Evolutionary conservation across 2,113 vertebrate species (phyloP), one percentile per base, ranked within the genome.

Genomic region (Quiscalus mexicanus): DNA sequence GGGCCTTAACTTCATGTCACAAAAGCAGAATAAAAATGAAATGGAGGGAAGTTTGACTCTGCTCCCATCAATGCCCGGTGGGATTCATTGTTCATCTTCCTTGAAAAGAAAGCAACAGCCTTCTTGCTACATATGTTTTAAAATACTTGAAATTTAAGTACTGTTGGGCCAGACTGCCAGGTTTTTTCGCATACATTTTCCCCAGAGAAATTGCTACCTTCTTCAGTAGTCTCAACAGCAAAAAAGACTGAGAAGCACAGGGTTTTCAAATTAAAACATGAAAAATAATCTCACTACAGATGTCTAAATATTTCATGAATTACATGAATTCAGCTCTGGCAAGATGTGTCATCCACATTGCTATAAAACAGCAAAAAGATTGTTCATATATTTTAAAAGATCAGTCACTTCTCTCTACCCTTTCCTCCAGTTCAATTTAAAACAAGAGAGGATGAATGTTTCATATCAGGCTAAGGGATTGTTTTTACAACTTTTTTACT

Each of bases 251-350:
- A 94, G 71, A 84, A 81, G 56, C 25, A 10, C n/a, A 84, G 56
- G 64, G 12, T 88, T 58, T 93, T 85, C 59, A 82, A 90, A 89
- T 94, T 94, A 93, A 95, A 95, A 82, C 12, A 87, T 70, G 70
- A 87, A 95, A 91, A 84, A 93, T 84, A 81, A 92, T 92, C 84
- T 84, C 67, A 65, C 76, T 69, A 42, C 53, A 88, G 42, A 33
- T 82, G 49, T 64, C 85, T 95, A 94, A 95, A 80, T 84, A 84
- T 87, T 95, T 73, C 30, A 86, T 64, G 63, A 84, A 88, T 81
- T 67, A 83, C 58, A 64, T 39, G 55, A 85, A 92, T 78, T 84
- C 64, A 75, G 69, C 22, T 79, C 56, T 56, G 80, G 80, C 27
- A 84, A 92, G 89, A 70, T 30, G 6, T 68, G 52, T 58, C 71